Evolutionary conservation across 2,113 vertebrate genomes (phyloP).

Genomic region (Probosciger aterrimus): DNA sequence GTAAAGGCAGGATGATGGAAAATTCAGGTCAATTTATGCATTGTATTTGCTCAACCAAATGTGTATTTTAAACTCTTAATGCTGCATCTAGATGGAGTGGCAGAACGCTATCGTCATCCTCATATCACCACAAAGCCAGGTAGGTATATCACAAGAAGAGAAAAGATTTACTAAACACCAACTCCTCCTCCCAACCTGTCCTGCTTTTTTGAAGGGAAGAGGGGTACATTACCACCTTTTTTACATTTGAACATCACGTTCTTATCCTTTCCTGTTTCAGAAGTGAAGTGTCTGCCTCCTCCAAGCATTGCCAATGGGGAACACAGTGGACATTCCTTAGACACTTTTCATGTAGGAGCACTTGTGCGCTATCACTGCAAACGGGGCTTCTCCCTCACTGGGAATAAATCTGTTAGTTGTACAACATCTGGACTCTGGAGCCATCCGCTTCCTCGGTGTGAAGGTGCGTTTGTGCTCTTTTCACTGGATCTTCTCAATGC

Average conservation of each 20-base stretch:
- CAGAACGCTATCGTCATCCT: background rate
- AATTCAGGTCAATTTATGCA: background rate
- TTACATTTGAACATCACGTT: background rate
- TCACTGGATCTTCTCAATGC: background rate
- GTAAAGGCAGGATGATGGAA: background rate
- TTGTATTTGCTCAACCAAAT: background rate
- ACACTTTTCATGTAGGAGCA: background rate
- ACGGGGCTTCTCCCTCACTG: constrained; percentile 8
- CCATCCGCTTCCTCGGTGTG: constrained; percentile 19
- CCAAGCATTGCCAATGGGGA: constrained; percentile 11
- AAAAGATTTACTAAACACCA: background rate
- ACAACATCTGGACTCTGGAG: constrained; percentile 20
- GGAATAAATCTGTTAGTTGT: constrained; percentile 4
- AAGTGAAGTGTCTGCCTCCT: constrained; percentile 26
- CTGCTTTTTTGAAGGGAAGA: background rate
- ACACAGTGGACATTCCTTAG: background rate
- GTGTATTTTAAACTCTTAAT: background rate
- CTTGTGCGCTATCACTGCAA: constrained; percentile 26
- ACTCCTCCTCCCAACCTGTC: background rate
- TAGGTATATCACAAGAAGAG: background rate
- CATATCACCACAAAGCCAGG: background rate
- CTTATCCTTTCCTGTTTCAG: background rate
- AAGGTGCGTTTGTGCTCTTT: background rate
- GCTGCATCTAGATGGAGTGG: constrained; percentile 6
- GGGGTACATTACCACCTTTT: background rate